Conservation (phyloP, 2,113 vertebrate genomes). For the Perognathus longimembris region DNA sequence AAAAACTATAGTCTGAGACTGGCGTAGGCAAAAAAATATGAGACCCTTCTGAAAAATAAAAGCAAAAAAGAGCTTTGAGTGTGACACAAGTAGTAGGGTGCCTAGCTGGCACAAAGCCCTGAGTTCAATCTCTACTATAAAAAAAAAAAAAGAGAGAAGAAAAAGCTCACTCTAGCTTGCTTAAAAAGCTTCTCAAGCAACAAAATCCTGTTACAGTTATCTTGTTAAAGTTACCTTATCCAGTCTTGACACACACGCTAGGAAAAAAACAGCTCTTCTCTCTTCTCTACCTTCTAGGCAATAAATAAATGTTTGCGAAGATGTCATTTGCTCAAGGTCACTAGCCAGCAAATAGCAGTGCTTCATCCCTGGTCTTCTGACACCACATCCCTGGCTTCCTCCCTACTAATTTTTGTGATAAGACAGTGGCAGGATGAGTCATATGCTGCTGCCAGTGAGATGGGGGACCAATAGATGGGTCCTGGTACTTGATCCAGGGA, state of each 20-base stretch:
- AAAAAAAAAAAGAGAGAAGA: too few species aligned
- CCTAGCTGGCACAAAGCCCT: too few species aligned
- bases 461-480: neutral
- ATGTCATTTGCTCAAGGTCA: slow-evolving; percentile 65
- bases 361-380: neutral
- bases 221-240: neutral
- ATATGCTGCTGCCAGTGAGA: neutral
- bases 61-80: too few species aligned
- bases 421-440: slow-evolving; percentile 35
- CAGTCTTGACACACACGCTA: neutral
- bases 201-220: neutral
- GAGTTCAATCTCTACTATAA: too few species aligned
- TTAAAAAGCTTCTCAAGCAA: slow-evolving; percentile 40
- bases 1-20: too few species aligned
- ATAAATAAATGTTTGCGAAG: slow-evolving; percentile 26
- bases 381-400: slow-evolving; percentile 13
- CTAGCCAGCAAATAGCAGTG: neutral
- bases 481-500: slow-evolving; percentile 24
- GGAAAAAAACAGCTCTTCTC: neutral
- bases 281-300: neutral
- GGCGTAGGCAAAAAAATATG: too few species aligned
- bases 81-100: too few species aligned
- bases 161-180: neutral
- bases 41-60: too few species aligned
- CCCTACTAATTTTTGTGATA: slow-evolving; percentile 58